Percentiles rank a stretch among this genome's conserved stretches.
Conservation (phyloP, 2,888 invertebrate genomes). For the Lissonota sp. region DNA sequence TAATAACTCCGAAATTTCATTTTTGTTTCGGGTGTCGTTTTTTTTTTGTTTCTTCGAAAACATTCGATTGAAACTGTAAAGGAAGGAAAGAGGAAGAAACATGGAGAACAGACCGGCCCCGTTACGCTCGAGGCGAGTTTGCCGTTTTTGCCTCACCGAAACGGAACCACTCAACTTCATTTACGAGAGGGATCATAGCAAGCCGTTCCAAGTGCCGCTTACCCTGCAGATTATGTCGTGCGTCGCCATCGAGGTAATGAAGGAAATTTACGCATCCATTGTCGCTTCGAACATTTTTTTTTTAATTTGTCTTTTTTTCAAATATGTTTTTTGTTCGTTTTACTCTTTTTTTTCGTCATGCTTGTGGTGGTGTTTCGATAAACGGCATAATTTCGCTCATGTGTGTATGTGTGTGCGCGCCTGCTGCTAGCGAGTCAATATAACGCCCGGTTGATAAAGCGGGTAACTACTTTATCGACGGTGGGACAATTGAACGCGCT, state of each 20-base stretch:
- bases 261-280: conserved; percentile 30
- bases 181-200: conserved; percentile 86
- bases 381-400: conserved; percentile 6
- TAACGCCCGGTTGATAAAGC: conserved; percentile 43
- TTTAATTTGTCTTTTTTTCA: conserved; percentile 17
- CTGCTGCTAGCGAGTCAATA: conserved; percentile 26
- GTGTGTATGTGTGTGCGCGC: no score
- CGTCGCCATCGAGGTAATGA: conserved; percentile 90
- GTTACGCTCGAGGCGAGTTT: conserved; percentile 88
- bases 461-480: conserved; percentile 38
- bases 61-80: background rate
- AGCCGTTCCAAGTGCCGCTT: conserved; percentile 88
- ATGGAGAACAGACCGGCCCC: conserved; percentile 87
- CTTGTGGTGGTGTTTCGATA: conserved; percentile 42
- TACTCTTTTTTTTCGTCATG: background rate
- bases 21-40: background rate
- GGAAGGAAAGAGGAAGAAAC: conserved; percentile 70
- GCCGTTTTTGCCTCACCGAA: conserved; percentile 90
- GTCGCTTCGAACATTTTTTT: conserved; percentile 4
- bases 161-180: conserved; percentile 88
- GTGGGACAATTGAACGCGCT: conserved; percentile 49
- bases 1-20: no score
- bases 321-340: conserved; percentile 14
- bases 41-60: conserved; percentile 26
- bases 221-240: conserved; percentile 91